Evolutionary conservation across 2,113 vertebrate genomes (phyloP).

Genomic region (Tautogolabrus adspersus): DNA sequence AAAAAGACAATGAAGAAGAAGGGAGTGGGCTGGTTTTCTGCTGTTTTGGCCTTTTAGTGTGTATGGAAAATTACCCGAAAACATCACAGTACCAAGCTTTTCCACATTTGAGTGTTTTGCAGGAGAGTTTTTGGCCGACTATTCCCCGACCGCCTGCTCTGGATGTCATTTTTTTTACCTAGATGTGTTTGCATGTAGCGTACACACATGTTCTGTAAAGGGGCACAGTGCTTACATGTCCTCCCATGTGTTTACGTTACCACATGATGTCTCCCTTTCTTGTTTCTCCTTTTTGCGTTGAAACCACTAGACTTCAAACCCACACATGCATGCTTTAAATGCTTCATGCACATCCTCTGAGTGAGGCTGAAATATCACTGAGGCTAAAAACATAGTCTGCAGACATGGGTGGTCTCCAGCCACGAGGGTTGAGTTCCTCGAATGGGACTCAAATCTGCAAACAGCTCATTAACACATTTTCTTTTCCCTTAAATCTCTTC

Average conservation of each 20-base stretch:
- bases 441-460: background rate
- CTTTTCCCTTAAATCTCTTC: background rate
- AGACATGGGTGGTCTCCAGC: conserved; percentile 2
- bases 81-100: background rate
- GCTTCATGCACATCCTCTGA: background rate
- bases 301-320: conserved; percentile 25
- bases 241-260: conserved; percentile 39
- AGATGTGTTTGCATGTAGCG: conserved; percentile 19
- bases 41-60: background rate
- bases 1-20: background rate
- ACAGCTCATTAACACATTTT: background rate
- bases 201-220: conserved; percentile 19
- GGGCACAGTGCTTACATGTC: conserved; percentile 27
- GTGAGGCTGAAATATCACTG: conserved; percentile 14
- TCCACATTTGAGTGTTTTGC: background rate
- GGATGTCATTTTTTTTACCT: background rate
- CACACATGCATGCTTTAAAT: conserved; percentile 4
- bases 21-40: background rate
- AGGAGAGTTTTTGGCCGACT: background rate
- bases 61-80: conserved; percentile 1
- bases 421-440: background rate
- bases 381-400: conserved; percentile 32
- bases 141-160: no score
- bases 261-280: conserved; percentile 21
- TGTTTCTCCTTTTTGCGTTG: conserved; percentile 15